Base-by-base conservation (phyloP, 2,113 vertebrate genomes). In the Sceloporus tristichus region DNA sequence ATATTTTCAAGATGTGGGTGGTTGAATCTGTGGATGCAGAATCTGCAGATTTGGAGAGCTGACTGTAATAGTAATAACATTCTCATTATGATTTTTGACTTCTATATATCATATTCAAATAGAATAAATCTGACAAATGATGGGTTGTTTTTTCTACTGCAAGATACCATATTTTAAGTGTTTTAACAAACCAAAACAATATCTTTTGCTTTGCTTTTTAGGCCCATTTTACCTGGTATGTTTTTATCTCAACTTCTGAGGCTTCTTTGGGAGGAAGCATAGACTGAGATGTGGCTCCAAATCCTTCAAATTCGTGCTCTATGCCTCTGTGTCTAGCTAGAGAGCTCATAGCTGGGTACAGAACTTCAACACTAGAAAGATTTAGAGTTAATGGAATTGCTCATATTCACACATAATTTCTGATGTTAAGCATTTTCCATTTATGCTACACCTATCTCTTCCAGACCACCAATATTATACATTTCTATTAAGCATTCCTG, bases 161-260 rank as follows among this genome's bases (percentile, higher is more conserved):
- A 62, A 75, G 6, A 14, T 66, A 25, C 23, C 4, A 56, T 73
- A 62, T 62, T 71, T 71, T 27, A 71, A 71, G 0, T n/a, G 29
- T 87, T 82, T 76, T 77, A 40, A 27, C 16, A 34, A 70, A 54
- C 14, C 48, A 54, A 10, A 0, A 0, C 34, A 0, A 0, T 4
- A 18, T 0, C 0, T 56, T 70, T 14, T 0, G 0, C 4, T 18
- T 62, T 7, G 5, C 4, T 1, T 14, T 9, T 27, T 13, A 78
- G 48, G 9, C 80, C 16, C 1, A 42, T 18, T 83, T 85, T 95
- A 97, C 97, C 97, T 98, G 96, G 62, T 89, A 94, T 79, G 89
- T 85, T 95, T 97, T 96, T 82, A 97, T 94, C 83, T 97, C 92
- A 0, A 95, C 93, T 95, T 98, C 96, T 53, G 97, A 93, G 62